Evolutionary conservation across 2,888 invertebrate genomes (phyloP).

Genomic region (Caenorhabditis sinica): DNA sequence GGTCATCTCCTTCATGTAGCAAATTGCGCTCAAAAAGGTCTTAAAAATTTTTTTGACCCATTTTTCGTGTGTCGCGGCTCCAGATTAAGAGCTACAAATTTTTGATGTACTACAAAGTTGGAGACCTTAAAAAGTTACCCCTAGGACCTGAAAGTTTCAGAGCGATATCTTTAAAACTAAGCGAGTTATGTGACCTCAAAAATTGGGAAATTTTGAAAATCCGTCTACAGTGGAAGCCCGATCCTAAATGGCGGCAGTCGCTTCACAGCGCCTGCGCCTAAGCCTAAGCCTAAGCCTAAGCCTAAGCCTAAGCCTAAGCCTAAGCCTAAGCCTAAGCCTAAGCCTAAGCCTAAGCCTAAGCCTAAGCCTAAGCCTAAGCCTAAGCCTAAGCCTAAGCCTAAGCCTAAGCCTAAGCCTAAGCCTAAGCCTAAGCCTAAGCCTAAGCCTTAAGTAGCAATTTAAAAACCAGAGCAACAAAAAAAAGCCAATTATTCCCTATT

Average conservation of each 20-base stretch:
- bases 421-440: too few species aligned
- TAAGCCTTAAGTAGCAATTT: too few species aligned
- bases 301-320: too few species aligned
- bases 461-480: too few species aligned
- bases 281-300: slow-evolving; percentile 36
- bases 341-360: too few species aligned
- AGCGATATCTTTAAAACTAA: background rate
- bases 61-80: background rate
- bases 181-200: background rate
- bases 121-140: background rate
- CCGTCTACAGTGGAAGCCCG: background rate
- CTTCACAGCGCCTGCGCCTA: slow-evolving; percentile 7
- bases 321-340: too few species aligned
- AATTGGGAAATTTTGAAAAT: background rate
- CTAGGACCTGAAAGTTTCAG: background rate
- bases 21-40: background rate
- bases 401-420: too few species aligned
- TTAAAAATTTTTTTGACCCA: background rate
- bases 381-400: too few species aligned
- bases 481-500: too few species aligned
- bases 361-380: too few species aligned
- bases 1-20: background rate
- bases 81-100: background rate
- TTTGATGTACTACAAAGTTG: slow-evolving; percentile 1
- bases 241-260: slow-evolving; percentile 13